These are phyloP conservation scores for Diorhabda carinulata DNA, from an alignment of 1,140 invertebrate species.

Conservation along the genomic window DNA sequence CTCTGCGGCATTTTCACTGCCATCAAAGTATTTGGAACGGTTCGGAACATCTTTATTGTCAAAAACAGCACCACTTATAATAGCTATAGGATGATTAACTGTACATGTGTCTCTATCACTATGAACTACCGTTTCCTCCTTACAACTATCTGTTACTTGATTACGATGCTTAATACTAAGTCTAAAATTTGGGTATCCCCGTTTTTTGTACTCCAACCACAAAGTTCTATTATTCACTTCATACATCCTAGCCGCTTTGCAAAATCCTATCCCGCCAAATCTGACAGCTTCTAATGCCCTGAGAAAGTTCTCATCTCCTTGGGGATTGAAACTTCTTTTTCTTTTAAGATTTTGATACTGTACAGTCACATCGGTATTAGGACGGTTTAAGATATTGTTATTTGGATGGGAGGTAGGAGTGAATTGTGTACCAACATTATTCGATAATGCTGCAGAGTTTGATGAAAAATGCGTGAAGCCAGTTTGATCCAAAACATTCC, in stretches of 20 bases:
- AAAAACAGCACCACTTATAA: conserved; percentile 54
- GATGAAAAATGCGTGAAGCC: conserved; percentile 58
- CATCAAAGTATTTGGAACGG: conserved; percentile 51
- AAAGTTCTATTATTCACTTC: conserved; percentile 79
- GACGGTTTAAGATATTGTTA: conserved; percentile 14
- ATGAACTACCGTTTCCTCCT: conserved; percentile 33
- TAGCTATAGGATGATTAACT: conserved; percentile 47
- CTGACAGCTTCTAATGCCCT: conserved; percentile 73
- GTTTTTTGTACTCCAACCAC: conserved; percentile 79
- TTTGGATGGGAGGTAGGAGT: conserved; percentile 19
- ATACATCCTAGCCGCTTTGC: conserved; percentile 74
- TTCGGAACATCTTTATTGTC: conserved; percentile 58
- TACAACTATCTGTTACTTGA: conserved; percentile 49
- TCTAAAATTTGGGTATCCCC: conserved; percentile 72
- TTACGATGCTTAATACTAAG: conserved; percentile 70
- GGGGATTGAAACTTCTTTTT: conserved; percentile 64
- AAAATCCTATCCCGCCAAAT: conserved; percentile 78
- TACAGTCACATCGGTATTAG: conserved; percentile 5
- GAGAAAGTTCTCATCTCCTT: conserved; percentile 74
- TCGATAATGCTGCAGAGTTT: conserved; percentile 35
- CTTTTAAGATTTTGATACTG: conserved; percentile 49
- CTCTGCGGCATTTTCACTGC: conserved; percentile 50
- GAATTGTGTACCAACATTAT: conserved; percentile 39
- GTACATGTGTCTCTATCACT: conserved; percentile 17
- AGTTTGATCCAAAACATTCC: conserved; percentile 65